Percentiles rank a stretch among this genome's conserved stretches.
Evolutionary conservation across 2,888 invertebrate genomes (phyloP).

Genomic region (Byasa hedistus): DNA sequence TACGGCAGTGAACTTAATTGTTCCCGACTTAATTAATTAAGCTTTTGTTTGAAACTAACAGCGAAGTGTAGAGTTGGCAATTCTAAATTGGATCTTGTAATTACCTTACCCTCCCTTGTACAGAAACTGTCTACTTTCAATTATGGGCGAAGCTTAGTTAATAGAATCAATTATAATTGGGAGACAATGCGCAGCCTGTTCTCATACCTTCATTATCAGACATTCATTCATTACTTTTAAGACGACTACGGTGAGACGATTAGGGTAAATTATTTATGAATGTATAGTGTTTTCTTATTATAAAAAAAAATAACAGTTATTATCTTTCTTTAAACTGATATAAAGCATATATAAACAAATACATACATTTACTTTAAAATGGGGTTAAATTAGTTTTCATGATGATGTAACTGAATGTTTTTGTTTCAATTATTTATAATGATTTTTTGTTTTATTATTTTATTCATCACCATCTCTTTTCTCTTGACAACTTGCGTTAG

Average conservation of each 20-base stretch:
- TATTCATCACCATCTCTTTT: too few relatives aligned
- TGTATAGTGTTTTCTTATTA: background rate
- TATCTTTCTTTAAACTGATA: background rate
- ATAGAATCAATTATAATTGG: constrained; percentile 76
- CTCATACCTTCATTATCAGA: constrained; percentile 51
- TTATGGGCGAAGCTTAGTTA: constrained; percentile 75
- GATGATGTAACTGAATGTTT: too few relatives aligned
- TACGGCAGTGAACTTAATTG: constrained; percentile 79
- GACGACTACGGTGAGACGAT: constrained; percentile 3
- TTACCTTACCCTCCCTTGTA: constrained; percentile 76
- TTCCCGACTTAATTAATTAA: constrained; percentile 81
- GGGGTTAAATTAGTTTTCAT: too few relatives aligned
- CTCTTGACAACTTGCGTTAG: too few relatives aligned
- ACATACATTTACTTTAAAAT: too few relatives aligned
- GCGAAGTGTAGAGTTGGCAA: constrained; percentile 81
- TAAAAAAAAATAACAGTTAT: background rate
- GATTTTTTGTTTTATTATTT: too few relatives aligned
- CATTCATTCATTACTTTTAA: constrained; percentile 54
- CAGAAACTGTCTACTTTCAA: constrained; percentile 78
- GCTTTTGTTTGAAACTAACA: constrained; percentile 81
- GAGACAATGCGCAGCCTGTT: constrained; percentile 64
- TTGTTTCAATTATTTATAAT: too few relatives aligned
- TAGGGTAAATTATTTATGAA: background rate
- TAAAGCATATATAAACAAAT: too few relatives aligned
- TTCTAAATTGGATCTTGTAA: constrained; percentile 81